A percentile compares a stretch with the other conserved stretches of the same genome.
Evolutionary conservation across 2,888 invertebrate genomes (phyloP).

Genomic region (Stenodera caucasica): DNA sequence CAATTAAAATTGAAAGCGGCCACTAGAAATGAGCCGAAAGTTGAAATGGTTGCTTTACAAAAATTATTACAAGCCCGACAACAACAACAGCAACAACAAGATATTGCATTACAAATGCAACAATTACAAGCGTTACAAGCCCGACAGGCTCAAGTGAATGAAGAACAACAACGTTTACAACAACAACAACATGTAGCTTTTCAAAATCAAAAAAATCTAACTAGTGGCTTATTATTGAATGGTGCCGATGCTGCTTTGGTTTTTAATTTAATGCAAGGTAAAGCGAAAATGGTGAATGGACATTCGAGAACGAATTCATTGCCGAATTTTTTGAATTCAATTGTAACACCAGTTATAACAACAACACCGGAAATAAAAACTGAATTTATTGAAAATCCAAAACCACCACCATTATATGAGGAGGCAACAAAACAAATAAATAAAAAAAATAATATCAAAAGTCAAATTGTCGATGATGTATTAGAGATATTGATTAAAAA

Average conservation of each 20-base stretch:
- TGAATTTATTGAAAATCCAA: constrained; percentile 51
- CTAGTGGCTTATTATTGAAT: constrained; percentile 65
- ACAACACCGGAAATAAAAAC: constrained; percentile 43
- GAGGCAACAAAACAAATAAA: constrained; percentile 69
- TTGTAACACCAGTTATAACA: constrained; percentile 44
- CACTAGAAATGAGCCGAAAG: constrained; percentile 50
- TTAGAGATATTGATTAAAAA: constrained; percentile 91
- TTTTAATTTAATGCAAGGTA: constrained; percentile 58
- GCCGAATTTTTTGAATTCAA: constrained; percentile 62
- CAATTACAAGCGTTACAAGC: constrained; percentile 68
- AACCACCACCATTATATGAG: constrained; percentile 70
- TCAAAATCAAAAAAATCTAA: constrained; percentile 54
- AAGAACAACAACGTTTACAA: constrained; percentile 57
- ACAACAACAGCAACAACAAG: constrained; percentile 62
- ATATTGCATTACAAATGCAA: constrained; percentile 60
- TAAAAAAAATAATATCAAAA: constrained; percentile 60
- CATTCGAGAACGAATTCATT: constrained; percentile 61
- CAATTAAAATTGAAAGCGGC: constrained; percentile 75
- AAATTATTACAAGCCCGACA: constrained; percentile 52
- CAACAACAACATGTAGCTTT: constrained; percentile 57
- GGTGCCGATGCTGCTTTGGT: constrained; percentile 62
- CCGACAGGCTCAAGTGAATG: constrained; percentile 52
- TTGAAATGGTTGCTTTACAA: constrained; percentile 49
- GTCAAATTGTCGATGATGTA: constrained; percentile 88
- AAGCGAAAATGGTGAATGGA: constrained; percentile 57